A percentile compares a stretch with the other conserved stretches of the same genome.
Conservation (phyloP, 2,797 vertebrate genomes). For the Crax fasciolata region DNA sequence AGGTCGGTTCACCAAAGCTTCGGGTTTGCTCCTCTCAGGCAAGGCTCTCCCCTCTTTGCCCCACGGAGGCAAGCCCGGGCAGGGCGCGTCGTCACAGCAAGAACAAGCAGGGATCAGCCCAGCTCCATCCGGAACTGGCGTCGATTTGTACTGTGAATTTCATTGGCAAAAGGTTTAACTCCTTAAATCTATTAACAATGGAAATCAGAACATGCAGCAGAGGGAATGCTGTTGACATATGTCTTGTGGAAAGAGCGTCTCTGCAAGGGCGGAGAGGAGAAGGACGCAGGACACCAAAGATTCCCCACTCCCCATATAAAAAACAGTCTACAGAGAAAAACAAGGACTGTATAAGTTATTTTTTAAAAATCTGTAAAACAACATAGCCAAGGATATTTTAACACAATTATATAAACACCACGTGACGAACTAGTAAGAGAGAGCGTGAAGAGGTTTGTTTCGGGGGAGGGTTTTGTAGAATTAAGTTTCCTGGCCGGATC, state of each 20-base stretch:
- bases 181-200: slow-evolving; percentile 73
- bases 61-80: slow-evolving; percentile 52
- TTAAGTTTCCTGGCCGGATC: slow-evolving; percentile 5
- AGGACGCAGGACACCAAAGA: slow-evolving; percentile 42
- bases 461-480: not conserved
- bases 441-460: slow-evolving; percentile 44
- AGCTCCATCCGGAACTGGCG: slow-evolving; percentile 30
- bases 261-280: slow-evolving; percentile 37
- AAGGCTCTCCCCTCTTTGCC: slow-evolving; percentile 44
- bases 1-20: slow-evolving; percentile 68
- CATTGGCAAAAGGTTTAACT: slow-evolving; percentile 73
- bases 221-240: slow-evolving; percentile 69
- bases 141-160: slow-evolving; percentile 68
- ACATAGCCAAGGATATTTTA: slow-evolving; percentile 67
- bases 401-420: slow-evolving; percentile 73
- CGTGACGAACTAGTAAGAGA: slow-evolving; percentile 27
- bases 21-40: slow-evolving; percentile 38
- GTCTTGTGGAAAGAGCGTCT: slow-evolving; percentile 65
- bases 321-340: slow-evolving; percentile 62
- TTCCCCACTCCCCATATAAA: slow-evolving; percentile 53
- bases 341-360: slow-evolving; percentile 78
- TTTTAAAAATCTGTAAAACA: slow-evolving; percentile 74
- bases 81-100: slow-evolving; percentile 47
- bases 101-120: slow-evolving; percentile 63
- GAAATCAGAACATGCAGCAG: slow-evolving; percentile 70